A percentile compares a stretch with the other conserved stretches of the same genome.
Evolutionary conservation across 2,888 invertebrate genomes (phyloP).

Genomic region (Yponomeuta cagnagella): DNA sequence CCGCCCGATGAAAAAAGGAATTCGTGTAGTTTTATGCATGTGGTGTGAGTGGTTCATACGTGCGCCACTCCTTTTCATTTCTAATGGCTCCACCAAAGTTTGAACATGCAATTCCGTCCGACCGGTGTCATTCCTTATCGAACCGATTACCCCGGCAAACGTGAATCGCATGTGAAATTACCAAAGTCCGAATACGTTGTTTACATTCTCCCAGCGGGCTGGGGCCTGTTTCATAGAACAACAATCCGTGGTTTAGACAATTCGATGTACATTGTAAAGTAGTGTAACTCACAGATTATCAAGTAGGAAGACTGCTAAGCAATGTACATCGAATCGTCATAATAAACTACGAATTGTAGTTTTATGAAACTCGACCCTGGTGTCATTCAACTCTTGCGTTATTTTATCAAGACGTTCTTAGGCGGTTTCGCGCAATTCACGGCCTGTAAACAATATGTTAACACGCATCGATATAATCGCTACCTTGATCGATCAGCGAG

Average conservation of each 20-base stretch:
- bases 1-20: slow-evolving; percentile 48
- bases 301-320: no score
- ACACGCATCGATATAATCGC: slow-evolving; percentile 19
- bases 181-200: background rate
- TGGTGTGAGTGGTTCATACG: slow-evolving; percentile 31
- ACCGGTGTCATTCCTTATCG: background rate
- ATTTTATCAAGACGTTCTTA: slow-evolving; percentile 17
- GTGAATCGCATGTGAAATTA: background rate
- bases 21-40: slow-evolving; percentile 56
- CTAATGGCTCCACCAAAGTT: background rate
- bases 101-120: background rate
- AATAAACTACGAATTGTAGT: no score
- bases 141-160: background rate
- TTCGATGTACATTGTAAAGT: no score
- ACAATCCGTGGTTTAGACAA: no score
- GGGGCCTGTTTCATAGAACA: no score
- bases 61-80: slow-evolving; percentile 27
- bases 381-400: slow-evolving; percentile 11
- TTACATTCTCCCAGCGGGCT: slow-evolving; percentile 9
- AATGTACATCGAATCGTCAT: no score
- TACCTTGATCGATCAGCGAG: slow-evolving; percentile 46
- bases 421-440: slow-evolving; percentile 35
- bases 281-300: no score
- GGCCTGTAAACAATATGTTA: background rate
- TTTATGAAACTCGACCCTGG: background rate